A percentile compares a stretch with the other conserved stretches of the same genome.
Conservation (phyloP, 2,797 vertebrate species). For the Clamator glandarius region DNA sequence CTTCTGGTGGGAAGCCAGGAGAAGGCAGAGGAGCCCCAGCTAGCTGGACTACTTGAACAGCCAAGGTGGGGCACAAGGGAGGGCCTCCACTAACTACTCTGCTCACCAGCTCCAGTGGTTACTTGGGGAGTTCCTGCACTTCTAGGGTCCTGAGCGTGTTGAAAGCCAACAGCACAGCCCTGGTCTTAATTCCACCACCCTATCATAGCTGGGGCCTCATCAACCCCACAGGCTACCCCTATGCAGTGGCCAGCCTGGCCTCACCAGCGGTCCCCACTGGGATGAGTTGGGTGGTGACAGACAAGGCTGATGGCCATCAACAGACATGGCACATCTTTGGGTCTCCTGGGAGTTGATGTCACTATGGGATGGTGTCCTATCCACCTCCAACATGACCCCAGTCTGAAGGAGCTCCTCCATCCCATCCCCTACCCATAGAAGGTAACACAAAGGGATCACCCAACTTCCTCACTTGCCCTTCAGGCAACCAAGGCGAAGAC, state of each 20-base stretch:
- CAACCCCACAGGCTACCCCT: background rate
- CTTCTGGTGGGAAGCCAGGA: background rate
- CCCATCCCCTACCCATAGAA: background rate
- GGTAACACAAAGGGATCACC: background rate
- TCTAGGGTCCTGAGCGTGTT: background rate
- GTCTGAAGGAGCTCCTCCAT: background rate
- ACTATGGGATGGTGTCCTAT: background rate
- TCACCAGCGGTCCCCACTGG: background rate
- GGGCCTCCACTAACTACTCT: background rate
- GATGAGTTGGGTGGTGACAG: background rate
- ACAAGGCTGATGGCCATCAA: background rate
- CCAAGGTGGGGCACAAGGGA: background rate
- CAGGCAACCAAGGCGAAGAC: background rate
- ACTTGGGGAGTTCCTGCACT: background rate
- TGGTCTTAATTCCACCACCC: background rate
- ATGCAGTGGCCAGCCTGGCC: accelerated
- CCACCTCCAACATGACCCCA: no score
- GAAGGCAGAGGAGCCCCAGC: background rate
- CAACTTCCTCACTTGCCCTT: background rate
- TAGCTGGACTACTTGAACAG: background rate
- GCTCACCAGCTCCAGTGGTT: background rate
- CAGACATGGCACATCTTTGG: accelerated
- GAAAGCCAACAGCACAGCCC: background rate
- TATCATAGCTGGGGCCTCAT: background rate
- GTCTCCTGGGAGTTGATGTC: background rate